Percentiles rank a stretch among this genome's conserved stretches.
These are phyloP conservation scores for Drosophila mojavensis DNA, from an alignment of 1,140 invertebrate species.

Conservation along the genomic window DNA sequence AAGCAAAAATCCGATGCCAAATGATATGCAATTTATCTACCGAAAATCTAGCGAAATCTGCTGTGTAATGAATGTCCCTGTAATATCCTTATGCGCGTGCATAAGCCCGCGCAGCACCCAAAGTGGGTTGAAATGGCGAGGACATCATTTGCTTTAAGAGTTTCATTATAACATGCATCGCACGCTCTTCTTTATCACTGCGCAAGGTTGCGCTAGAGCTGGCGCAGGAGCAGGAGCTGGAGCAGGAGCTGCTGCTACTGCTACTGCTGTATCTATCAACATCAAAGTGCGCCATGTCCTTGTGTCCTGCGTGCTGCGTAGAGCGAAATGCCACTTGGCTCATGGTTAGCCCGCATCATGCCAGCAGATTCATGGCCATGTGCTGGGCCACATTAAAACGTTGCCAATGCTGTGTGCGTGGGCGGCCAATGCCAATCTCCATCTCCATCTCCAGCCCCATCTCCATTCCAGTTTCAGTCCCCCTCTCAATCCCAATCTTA, in stretches of 20 bases:
- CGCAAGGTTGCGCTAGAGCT: constrained; percentile 9
- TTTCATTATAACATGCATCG: constrained; percentile 82
- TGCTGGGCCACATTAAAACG: constrained; percentile 76
- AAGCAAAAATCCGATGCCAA: constrained; percentile 66
- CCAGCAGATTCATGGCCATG: constrained; percentile 47
- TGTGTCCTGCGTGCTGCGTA: constrained; percentile 12
- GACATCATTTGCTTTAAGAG: constrained; percentile 81
- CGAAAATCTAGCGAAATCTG: constrained; percentile 74
- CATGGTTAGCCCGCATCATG: constrained; percentile 37
- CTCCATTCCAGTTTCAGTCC: constrained; percentile 13
- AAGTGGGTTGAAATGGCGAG: constrained; percentile 6
- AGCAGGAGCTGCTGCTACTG: constrained; percentile 7
- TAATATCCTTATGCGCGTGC: constrained; percentile 36
- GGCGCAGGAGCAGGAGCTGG: constrained; percentile 13
- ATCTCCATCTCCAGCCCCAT: constrained; percentile 5
- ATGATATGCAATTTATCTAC: constrained; percentile 81
- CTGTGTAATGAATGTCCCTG: constrained; percentile 75
- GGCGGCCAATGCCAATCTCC: background rate
- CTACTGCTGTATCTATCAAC: constrained; percentile 55
- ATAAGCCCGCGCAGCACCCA: constrained; percentile 11
- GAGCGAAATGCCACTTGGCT: constrained; percentile 1
- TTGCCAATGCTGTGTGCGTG: constrained; percentile 56
- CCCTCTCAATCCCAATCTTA: background rate
- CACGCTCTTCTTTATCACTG: constrained; percentile 73
- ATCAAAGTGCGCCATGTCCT: constrained; percentile 62